Evolutionary conservation across 1,140 invertebrate species (phyloP), one percentile per base, ranked within the genome.

Genomic region (Oryzaephilus surinamensis): DNA sequence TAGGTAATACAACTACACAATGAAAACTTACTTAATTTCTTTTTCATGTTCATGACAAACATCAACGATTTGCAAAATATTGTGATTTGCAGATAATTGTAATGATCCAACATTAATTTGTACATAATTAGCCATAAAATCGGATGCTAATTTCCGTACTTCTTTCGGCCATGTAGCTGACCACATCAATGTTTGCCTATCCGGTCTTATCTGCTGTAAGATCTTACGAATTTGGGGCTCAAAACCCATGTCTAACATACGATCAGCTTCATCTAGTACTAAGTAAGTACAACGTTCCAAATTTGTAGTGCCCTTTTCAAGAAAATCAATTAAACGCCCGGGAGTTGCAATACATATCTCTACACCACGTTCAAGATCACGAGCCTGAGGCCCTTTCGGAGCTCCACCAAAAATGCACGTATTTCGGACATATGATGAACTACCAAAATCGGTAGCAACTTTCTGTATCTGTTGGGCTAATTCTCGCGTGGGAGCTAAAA

Each of bases 381-480:
- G 68, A 15, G 82, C 79, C 63, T 86, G 78, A 32, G 81, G 79
- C 39, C 85, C 82, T 66, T 95, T 95, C 0, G 91, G 86, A 6
- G 93, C 91, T 24, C 94, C 94, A 46, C 94, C 94, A 71, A 95
- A 98, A 4, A 96, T 79, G 62, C 92, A 97, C 11, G 86, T 88
- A 61, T 89, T 89, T 21, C 85, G 69, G 11, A 96, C 79, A 57
- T n/a, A n/a, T n/a, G n/a, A n/a, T n/a, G n/a, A n/a, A n/a, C n/a
- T n/a, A n/a, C n/a, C n/a, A n/a, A n/a, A n/a, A n/a, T n/a, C n/a
- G n/a, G n/a, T n/a, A n/a, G n/a, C n/a, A n/a, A n/a, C n/a, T n/a
- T n/a, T n/a, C n/a, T n/a, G n/a, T n/a, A n/a, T n/a, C n/a, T n/a
- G n/a, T n/a, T n/a, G n/a, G n/a, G n/a, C n/a, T n/a, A n/a, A n/a